Evolutionary conservation across 2,888 invertebrate genomes (phyloP), one percentile per base, ranked within the genome.

Genomic region (Lymantria dispar): DNA sequence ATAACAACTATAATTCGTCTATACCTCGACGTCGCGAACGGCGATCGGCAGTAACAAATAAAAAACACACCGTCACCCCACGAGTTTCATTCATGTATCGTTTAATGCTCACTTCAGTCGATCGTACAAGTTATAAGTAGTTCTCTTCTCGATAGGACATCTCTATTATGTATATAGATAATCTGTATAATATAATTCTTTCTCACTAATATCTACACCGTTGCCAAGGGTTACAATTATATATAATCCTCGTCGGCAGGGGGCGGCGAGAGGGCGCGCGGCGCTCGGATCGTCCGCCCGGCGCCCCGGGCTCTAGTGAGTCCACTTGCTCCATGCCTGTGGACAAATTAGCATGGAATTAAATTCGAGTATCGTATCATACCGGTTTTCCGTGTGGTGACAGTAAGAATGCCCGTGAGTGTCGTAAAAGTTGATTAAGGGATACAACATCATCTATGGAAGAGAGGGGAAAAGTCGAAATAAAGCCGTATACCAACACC

Each of bases 151-250:
- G 84, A 85, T 86, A 87, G 87, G 87, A 87, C 87, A 84, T 87
- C 86, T 85, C 86, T 88, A 86, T 83, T 85, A 83, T 87, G 85
- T 89, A 89, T 88, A 90, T 88, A 89, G 88, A 87, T 89, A 89
- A 88, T 89, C 88, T 89, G 87, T 90, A 87, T 90, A 83, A 86
- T 87, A 89, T 88, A 89, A 86, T 85, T 85, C 84, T 90, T 86
- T 89, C 86, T 90, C 87, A 87, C 88, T 91, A 90, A 87, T 90
- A 91, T 91, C 90, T 91, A 91, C 89, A 91, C 90, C 90, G 87
- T 81, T 82, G 83, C 83, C 87, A 80, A 80, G 84, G 85, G 85
- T 87, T 86, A 85, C 83, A 85, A 78, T 83, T 82, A 80, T 83
- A 81, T 81, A 83, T 81, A 81, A 78, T 78, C 80, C 83, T 77